Base-by-base conservation (phyloP, 2,888 invertebrate species). In the Agriopis aurantiaria region DNA sequence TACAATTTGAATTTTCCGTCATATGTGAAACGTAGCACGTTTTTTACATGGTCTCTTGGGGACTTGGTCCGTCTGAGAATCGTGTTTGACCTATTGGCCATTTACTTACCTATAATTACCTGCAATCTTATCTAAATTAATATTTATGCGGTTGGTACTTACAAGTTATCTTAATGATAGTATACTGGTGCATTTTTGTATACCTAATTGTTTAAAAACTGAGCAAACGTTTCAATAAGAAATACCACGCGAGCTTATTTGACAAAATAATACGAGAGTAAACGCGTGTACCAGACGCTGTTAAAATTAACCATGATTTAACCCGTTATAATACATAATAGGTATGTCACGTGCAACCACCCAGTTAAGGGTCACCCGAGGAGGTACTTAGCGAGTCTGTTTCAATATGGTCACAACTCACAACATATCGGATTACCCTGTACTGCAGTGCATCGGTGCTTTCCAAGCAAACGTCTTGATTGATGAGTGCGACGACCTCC, bases 401-500 rank as follows among this genome's bases (percentile, higher is more conserved):
- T 78, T 78, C 80, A 82, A 80, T 83, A 80, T 80, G 80, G 75
- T 75, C 66, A 63, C 55, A 76, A 74, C 83, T 75, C 66, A 63
- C 55, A 76, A 74, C 83, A 75, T 89, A 89, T 92, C 90, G 80
- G 84, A 87, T 92, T 91, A 87, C 92, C 77, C 82, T 85, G 68
- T 69, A 83, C 80, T 82, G 83, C 58, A 48, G 43, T 43, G 65
- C 57, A 51, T 46, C 51, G 61, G 53, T 52, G 80, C 76, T 77
- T 80, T 80, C 82, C 86, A 85, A 86, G 86, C 86, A 88, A 89
- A 87, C 86, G 80, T 83, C 81, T 88, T 85, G 88, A 86, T 86
- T 87, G 87, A 89, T 88, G 89, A 83, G 90, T 85, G 80, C 88
- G 85, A 88, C 87, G 89, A 88, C 88, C 92, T 90, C 78, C 78